phyloP scores from a whole-genome alignment of 2,113 vertebrate species.

The Ammospiza caudacuta region DNA sequence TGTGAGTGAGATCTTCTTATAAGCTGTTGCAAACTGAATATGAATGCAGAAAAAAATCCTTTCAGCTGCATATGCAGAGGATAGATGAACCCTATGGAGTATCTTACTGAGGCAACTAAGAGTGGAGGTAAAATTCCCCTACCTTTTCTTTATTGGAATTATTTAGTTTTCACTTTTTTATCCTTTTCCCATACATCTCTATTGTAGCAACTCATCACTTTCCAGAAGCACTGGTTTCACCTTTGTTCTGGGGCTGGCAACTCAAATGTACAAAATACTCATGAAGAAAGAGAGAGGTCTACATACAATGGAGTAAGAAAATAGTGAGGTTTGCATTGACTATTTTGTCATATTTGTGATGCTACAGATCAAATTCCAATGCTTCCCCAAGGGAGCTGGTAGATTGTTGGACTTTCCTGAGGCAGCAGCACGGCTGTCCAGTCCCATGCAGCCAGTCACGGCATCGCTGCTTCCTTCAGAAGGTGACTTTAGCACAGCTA shows the following conservation, averaged over 20 bases:
- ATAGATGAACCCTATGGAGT: background rate
- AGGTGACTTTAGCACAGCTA: background rate
- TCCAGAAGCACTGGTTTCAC: background rate
- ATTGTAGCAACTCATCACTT: background rate
- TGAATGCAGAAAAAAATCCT: background rate
- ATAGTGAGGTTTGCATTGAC: background rate
- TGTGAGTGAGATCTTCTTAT: background rate
- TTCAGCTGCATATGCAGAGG: background rate
- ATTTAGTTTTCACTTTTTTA: background rate
- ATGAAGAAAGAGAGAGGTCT: background rate
- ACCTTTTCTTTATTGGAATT: background rate
- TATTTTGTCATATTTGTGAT: background rate
- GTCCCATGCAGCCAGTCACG: background rate
- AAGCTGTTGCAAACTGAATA: background rate
- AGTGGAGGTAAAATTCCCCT: background rate
- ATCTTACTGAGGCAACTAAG: background rate
- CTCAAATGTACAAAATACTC: background rate
- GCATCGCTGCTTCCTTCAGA: background rate
- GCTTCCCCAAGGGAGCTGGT: background rate
- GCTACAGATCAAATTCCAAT: background rate
- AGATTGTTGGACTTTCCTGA: background rate
- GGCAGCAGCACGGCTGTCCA: accelerated
- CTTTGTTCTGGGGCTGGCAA: background rate
- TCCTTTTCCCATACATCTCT: background rate
- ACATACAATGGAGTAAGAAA: background rate